Percentiles rank a stretch among this genome's conserved stretches.
Conservation (phyloP, 30 jellyfish, hydroid and myxozoan genomes). For the Catostylus mosaicus region DNA sequence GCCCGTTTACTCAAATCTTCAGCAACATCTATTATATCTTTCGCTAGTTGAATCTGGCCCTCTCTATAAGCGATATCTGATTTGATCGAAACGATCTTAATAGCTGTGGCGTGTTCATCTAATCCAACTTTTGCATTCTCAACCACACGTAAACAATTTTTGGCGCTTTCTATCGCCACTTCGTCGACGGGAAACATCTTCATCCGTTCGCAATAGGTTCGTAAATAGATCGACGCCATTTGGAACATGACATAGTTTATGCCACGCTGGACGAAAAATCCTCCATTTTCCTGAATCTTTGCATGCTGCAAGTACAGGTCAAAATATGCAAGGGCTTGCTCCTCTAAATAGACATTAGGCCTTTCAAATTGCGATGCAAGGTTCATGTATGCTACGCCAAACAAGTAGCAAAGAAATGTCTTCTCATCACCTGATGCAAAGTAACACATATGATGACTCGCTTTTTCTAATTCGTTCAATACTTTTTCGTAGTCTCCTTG, state of each 20-base stretch:
- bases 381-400: background rate
- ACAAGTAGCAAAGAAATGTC: conserved; percentile 1
- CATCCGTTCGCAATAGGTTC: background rate
- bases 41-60: no score
- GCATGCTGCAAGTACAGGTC: conserved; percentile 6
- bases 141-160: background rate
- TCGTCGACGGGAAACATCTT: background rate
- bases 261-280: background rate
- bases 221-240: background rate
- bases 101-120: background rate
- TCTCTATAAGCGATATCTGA: no score
- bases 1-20: no score
- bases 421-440: conserved; percentile 16
- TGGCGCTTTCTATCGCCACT: background rate
- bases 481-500: background rate
- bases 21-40: no score
- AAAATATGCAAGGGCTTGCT: background rate
- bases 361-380: background rate
- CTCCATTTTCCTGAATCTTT: background rate
- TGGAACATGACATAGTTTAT: conserved; percentile 15
- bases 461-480: background rate
- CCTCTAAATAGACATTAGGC: background rate
- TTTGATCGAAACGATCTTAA: background rate
- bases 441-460: background rate
- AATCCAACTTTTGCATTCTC: background rate